A percentile compares a stretch with the other conserved stretches of the same genome.
phyloP scores from a whole-genome alignment of 2,797 vertebrate genomes.

The Channallabes apus region DNA sequence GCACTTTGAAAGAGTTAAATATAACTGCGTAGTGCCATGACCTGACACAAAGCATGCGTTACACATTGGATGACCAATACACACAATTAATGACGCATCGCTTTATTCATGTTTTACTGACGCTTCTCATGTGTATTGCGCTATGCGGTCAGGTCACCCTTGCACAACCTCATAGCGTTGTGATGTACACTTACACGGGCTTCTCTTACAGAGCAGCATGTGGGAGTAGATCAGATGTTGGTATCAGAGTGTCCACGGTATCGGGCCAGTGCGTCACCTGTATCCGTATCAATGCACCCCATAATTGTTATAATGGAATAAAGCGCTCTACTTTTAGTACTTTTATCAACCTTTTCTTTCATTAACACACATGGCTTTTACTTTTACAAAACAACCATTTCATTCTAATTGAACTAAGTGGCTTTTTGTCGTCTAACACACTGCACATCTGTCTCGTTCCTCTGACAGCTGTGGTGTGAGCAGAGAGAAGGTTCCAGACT shows the following conservation, averaged over 20 bases:
- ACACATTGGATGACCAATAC: neutral
- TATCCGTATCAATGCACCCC: no score
- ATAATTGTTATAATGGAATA: neutral
- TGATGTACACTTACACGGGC: neutral
- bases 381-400: no score
- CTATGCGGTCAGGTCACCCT: neutral
- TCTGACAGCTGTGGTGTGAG: neutral
- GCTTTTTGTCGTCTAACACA: neutral
- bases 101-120: neutral
- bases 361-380: neutral
- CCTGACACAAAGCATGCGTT: neutral
- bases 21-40: neutral
- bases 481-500: conserved; percentile 8
- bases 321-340: neutral
- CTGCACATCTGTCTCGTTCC: neutral
- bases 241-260: neutral
- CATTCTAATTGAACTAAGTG: neutral
- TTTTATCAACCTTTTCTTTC: neutral
- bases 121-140: neutral
- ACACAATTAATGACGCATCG: neutral
- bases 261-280: neutral
- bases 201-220: neutral
- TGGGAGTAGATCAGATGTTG: neutral
- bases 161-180: neutral
- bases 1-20: neutral